Conservation (phyloP, 2,888 invertebrate species). For the Epirrhoe alternata region DNA sequence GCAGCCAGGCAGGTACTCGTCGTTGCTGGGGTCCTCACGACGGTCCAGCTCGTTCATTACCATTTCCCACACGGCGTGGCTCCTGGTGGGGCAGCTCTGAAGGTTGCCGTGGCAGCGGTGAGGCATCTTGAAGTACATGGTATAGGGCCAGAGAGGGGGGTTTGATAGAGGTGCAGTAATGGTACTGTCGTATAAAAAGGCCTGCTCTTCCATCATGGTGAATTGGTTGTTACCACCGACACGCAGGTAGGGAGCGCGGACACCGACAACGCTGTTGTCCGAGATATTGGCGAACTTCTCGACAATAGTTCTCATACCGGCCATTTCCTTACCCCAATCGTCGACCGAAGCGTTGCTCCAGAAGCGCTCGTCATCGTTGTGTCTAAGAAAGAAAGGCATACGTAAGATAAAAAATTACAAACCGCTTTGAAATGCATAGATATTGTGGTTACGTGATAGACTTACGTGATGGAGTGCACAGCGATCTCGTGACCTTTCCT, state of each 20-base stretch:
- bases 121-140: slow-evolving; percentile 98
- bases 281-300: slow-evolving; percentile 96
- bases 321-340: slow-evolving; percentile 98
- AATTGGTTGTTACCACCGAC: slow-evolving; percentile 98
- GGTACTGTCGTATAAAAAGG: slow-evolving; percentile 97
- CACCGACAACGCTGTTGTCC: slow-evolving; percentile 96
- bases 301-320: slow-evolving; percentile 95
- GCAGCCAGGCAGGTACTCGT: slow-evolving; percentile 95
- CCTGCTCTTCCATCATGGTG: slow-evolving; percentile 98
- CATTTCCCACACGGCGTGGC: slow-evolving; percentile 98
- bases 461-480: slow-evolving; percentile 97
- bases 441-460: slow-evolving; percentile 27
- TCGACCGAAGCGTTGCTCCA: slow-evolving; percentile 97
- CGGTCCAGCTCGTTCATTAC: slow-evolving; percentile 97
- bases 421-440: slow-evolving; percentile 11
- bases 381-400: slow-evolving; percentile 77
- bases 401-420: slow-evolving; percentile 5
- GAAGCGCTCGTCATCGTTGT: slow-evolving; percentile 95
- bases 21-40: slow-evolving; percentile 94
- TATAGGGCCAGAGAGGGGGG: slow-evolving; percentile 98
- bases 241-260: slow-evolving; percentile 94
- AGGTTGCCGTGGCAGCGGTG: slow-evolving; percentile 97
- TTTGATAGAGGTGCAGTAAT: slow-evolving; percentile 96
- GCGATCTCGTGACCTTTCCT: slow-evolving; percentile 97
- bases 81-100: slow-evolving; percentile 95